Percentiles rank a stretch among this genome's conserved stretches.
Conservation (phyloP, 2,888 invertebrate species). For the Seira ritae region DNA sequence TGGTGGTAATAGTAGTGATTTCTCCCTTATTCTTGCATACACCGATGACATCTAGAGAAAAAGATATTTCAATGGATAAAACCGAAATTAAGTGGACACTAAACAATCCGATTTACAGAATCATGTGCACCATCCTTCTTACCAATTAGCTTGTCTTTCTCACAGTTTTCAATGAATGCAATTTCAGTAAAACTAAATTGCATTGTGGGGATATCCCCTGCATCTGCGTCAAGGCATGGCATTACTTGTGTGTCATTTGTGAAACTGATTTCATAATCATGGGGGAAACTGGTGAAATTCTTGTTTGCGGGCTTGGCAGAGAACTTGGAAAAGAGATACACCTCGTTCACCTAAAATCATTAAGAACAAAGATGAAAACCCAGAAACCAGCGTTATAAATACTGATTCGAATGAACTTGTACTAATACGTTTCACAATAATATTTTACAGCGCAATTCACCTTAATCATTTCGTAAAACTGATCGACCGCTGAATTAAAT, state of each 20-base stretch:
- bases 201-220: constrained; percentile 83
- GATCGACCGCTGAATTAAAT: constrained; percentile 91
- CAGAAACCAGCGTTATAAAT: no score
- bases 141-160: constrained; percentile 85
- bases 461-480: constrained; percentile 92
- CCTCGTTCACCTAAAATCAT: constrained; percentile 81
- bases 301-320: constrained; percentile 96
- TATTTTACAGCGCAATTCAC: constrained; percentile 77
- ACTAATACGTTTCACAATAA: background rate
- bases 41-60: constrained; percentile 89
- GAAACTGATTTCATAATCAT: constrained; percentile 98
- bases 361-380: no score
- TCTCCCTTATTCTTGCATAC: constrained; percentile 87
- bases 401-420: no score
- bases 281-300: constrained; percentile 87
- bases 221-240: constrained; percentile 78
- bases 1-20: constrained; percentile 83
- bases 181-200: constrained; percentile 88
- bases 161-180: constrained; percentile 82
- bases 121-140: constrained; percentile 74
- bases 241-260: constrained; percentile 82
- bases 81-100: constrained; percentile 27
- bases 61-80: constrained; percentile 70
- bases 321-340: constrained; percentile 92
- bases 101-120: no score